These are phyloP conservation scores for Pteromalus puparum DNA, from an alignment of 1,140 invertebrate genomes.

Conservation along the genomic window DNA sequence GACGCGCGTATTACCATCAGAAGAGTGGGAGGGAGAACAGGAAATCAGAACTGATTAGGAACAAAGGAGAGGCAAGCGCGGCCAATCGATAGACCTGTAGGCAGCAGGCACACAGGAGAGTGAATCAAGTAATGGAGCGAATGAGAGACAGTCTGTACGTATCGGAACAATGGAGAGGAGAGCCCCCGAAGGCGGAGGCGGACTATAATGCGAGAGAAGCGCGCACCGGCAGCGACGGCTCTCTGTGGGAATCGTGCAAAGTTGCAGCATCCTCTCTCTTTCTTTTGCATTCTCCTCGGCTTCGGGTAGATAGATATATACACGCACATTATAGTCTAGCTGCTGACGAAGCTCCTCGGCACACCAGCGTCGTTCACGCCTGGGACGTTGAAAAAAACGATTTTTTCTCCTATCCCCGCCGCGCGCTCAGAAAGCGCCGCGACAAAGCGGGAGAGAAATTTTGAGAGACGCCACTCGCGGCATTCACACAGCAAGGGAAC, in stretches of 20 bases:
- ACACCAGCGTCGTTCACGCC: constrained; percentile 4
- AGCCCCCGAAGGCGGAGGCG: constrained; percentile 47
- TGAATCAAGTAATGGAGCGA: constrained; percentile 42
- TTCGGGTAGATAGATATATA: constrained; percentile 9
- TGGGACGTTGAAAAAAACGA: background rate
- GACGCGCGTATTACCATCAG: background rate
- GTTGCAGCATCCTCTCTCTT: constrained; percentile 51
- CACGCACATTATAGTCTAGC: too few relatives aligned
- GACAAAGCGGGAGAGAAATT: constrained; percentile 30
- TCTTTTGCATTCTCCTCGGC: constrained; percentile 34
- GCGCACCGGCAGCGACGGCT: background rate
- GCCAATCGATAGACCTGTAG: constrained; percentile 8
- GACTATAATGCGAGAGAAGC: constrained; percentile 34
- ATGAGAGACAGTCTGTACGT: constrained; percentile 27
- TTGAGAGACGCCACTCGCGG: background rate
- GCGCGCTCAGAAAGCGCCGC: background rate
- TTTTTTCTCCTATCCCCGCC: background rate
- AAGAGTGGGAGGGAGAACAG: constrained; percentile 19
- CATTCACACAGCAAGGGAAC: background rate
- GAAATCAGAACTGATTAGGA: constrained; percentile 50
- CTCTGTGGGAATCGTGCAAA: constrained; percentile 55
- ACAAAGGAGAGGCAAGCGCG: constrained; percentile 45
- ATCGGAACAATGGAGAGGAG: constrained; percentile 52
- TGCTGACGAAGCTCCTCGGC: background rate
- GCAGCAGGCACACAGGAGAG: constrained; percentile 5